Base-by-base conservation (phyloP, 1,140 invertebrate genomes). In the Leptestheria dahalacensis region DNA sequence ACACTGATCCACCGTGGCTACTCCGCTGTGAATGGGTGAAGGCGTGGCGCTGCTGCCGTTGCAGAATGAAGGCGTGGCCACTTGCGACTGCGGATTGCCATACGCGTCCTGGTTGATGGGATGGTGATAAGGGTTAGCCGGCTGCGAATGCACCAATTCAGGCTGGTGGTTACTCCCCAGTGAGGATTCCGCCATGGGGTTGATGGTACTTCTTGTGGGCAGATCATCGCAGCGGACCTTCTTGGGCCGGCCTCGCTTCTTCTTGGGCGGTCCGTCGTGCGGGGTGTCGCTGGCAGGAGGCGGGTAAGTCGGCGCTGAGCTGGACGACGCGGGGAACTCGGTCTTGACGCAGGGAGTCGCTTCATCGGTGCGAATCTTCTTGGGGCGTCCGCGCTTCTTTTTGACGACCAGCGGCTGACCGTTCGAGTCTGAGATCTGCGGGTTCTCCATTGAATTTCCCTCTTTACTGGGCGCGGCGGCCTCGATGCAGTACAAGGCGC, bases 321-420 rank as follows among this genome's bases (percentile, higher is more conserved):
- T 77, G 6, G 75, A 66, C 33, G 77, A 66, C 23, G 69, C 56
- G 63, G 67, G 65, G 63, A 68, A 65, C 15, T 66, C 64, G 57
- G 64, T 65, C 53, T 66, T 68, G 23, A 65, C 64, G 21, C 66
- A 64, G 26, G 64, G 64, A 69, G 79, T 72, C 2, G 78, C 80
- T 67, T 84, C 82, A 33, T 85, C 82, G 3, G 80, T 75, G 61
- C 86, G 85, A 2, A 88, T 81, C 70, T 91, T 91, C 68, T 91
- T 91, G 26, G 87, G 87, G 33, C 87, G 75, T 9, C 87, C 87
- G 48, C 87, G 72, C 64, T 88, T 88, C 69, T 91, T 91, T 71
- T 87, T 88, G 46, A 84, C 80, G 54, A 41, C 33, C 15, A 41
- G 6, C n/a, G 58, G 58, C n/a, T 52, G 58, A 18, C 51, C 51